A percentile compares a stretch with the other conserved stretches of the same genome.
These are phyloP conservation scores for Etheostoma cragini DNA, from an alignment of 2,113 vertebrate genomes.

Conservation along the genomic window DNA sequence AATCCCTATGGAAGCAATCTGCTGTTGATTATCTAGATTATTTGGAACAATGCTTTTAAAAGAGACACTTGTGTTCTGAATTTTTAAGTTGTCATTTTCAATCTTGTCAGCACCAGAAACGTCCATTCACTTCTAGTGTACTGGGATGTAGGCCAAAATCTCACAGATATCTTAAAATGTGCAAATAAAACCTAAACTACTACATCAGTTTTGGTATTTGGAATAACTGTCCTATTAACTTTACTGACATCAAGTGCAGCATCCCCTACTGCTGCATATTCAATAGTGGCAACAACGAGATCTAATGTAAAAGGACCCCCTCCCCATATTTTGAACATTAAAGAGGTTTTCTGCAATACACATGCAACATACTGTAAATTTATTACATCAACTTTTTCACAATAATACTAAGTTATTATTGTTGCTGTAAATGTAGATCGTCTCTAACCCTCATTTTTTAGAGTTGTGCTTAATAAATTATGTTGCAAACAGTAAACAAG, in stretches of 20 bases:
- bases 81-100: not conserved
- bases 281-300: not conserved
- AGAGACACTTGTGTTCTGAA: not conserved
- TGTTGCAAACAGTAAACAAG: not conserved
- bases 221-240: not conserved
- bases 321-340: not conserved
- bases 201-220: not conserved
- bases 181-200: not conserved
- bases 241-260: not conserved
- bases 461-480: constrained; percentile 31
- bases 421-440: constrained; percentile 7
- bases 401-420: not conserved
- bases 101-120: not conserved
- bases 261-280: not conserved
- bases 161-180: not conserved
- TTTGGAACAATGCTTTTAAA: not conserved
- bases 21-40: not conserved
- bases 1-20: not conserved
- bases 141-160: not conserved
- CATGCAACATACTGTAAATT: not conserved
- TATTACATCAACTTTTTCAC: not conserved
- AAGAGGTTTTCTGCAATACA: not conserved
- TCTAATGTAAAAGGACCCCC: not conserved
- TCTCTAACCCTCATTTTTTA: constrained; percentile 20
- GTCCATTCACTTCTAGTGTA: not conserved